A percentile compares a stretch with the other conserved stretches of the same genome.
These are phyloP conservation scores for Catajapyx aquilonaris DNA, from an alignment of 1,140 invertebrate genomes.

Conservation along the genomic window DNA sequence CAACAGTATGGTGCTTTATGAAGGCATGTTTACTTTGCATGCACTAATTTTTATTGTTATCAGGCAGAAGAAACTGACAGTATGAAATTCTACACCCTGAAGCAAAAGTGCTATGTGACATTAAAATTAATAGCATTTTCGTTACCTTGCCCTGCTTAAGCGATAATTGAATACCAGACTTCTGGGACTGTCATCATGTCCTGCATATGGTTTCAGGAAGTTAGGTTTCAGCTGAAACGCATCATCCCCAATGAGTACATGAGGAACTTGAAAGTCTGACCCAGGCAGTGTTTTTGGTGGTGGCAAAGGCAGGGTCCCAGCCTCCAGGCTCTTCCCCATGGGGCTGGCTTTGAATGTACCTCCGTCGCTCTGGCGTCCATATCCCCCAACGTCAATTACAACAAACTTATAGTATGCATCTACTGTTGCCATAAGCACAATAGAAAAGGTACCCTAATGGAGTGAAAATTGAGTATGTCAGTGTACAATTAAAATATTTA, in stretches of 20 bases:
- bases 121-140: constrained; percentile 7
- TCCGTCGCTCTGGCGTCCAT: constrained; percentile 17
- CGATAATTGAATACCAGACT: constrained; percentile 19
- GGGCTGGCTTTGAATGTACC: constrained; percentile 13
- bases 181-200: constrained; percentile 9
- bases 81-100: not conserved
- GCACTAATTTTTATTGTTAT: not conserved
- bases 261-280: constrained; percentile 9
- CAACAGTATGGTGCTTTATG: too few relatives aligned
- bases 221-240: constrained; percentile 14
- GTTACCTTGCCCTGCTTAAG: constrained; percentile 18
- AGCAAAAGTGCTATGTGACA: not conserved
- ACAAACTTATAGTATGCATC: constrained; percentile 18
- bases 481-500: too few relatives aligned
- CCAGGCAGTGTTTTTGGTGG: constrained; percentile 10
- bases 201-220: constrained; percentile 15
- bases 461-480: too few relatives aligned
- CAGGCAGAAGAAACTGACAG: not conserved
- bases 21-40: too few relatives aligned
- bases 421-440: constrained; percentile 16
- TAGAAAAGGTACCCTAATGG: constrained; percentile 9
- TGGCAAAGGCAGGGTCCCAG: not conserved
- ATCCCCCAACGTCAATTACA: constrained; percentile 16
- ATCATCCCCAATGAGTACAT: constrained; percentile 15
- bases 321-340: not conserved